Evolutionary conservation across 2,797 vertebrate genomes (phyloP), one percentile per base, ranked within the genome.

Genomic region (Rhinophrynus dorsalis): DNA sequence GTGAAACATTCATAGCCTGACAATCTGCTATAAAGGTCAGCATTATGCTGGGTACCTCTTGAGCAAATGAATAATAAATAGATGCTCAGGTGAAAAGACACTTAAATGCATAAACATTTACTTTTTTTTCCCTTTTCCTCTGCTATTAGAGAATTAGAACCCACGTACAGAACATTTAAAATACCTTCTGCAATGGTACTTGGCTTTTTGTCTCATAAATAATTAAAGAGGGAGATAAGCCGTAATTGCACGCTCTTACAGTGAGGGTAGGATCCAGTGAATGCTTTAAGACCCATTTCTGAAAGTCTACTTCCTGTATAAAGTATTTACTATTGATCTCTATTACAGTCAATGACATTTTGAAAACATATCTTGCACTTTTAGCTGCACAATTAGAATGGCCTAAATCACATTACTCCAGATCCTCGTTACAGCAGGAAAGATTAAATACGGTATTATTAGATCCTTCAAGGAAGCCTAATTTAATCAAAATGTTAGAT

Each of bases 261-360:
- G 85, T 81, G 87, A 85, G 80, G 78, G 71, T 78, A 78, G 75
- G 79, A 80, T 81, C 80, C 67, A 75, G 82, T 88, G 81, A 84
- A 85, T 82, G 81, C 82, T 81, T 85, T 86, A 81, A 83, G 83
- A 77, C 71, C 76, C 56, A 45, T 87, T 86, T 89, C 80, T 88
- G 83, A 86, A 85, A 86, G 80, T 80, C 78, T 76, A 72, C 80
- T 91, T 91, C 87, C 89, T 89, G 81, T 77, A 76, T 84, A 85
- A 86, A 83, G 85, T 84, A 88, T 89, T 89, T 88, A 83, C 84
- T 91, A 89, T 89, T 82, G 89, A 91, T 91, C 85, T 84, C 77
- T 82, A 42, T 87, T 88, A 78, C 77, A 59, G 82, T 86, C 83
- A 87, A 67, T 83, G 85, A 78, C 78, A 85, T 83, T 82, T 79